Base-by-base conservation (phyloP, 2,888 invertebrate species). In the Apodemia mormo region DNA sequence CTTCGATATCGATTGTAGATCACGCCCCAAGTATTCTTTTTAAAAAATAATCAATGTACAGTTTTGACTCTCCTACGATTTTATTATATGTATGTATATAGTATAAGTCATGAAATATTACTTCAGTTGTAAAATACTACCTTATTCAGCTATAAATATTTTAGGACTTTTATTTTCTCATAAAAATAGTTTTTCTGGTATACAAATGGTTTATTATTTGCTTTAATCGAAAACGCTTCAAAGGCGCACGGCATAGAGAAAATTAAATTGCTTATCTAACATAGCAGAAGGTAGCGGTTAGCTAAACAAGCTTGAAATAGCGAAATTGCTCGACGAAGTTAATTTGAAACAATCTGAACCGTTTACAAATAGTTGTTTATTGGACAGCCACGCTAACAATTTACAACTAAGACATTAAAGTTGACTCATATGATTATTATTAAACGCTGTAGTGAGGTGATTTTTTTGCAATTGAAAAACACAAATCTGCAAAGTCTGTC, bases 341-440 rank as follows among this genome's bases (percentile, higher is more conserved):
- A 61, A 61, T 61, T 33, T 61, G 6, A 33, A 61, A 61, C 33
- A 61, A 61, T 61, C 14, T 61, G 58, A 9, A 30, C 12, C 30
- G 33, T 61, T 61, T 61, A 61, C 30, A 61, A 61, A 61, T 61
- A 61, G 58, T 61, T 61, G 5, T 61, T 61, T 61, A 61, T 49
- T 49, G 49, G 7, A 7, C 2, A 45, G 14, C 14, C 12, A 49
- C 14, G 4, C 3, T 14, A 49, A 14, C 49, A 49, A 49, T 49
- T 49, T 49, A 49, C 14, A 14, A 45, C 45, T 45, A 7, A 43
- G 7, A 37, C 3, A 37, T 6, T 37, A 3, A 40, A 6, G 40
- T 40, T 7, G 40, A 40, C 40, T 40, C 7, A 40, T 40, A 40
- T 33, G 33, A 1, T 33, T 33, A 33, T 33, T 33, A 33, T 33